Evolutionary conservation across 1,140 invertebrate species (phyloP).

Genomic region (Drosophila varians): DNA sequence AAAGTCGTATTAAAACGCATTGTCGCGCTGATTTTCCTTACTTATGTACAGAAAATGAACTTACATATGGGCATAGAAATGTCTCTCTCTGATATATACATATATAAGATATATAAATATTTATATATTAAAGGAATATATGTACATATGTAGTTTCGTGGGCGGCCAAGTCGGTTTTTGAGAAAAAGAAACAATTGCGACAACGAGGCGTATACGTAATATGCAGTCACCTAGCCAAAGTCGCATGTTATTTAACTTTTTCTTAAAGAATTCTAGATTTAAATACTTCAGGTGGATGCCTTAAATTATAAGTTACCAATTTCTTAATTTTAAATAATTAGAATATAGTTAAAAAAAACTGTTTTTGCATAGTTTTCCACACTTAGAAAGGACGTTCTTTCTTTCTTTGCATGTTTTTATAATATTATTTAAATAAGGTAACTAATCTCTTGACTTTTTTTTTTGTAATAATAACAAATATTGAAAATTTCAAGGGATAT

Average conservation of each 20-base stretch:
- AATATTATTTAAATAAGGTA: not conserved
- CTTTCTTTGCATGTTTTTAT: too few species aligned
- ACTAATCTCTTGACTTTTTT: too few species aligned
- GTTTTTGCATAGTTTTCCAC: too few species aligned
- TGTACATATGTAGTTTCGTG: not conserved
- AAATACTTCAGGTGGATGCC: too few species aligned
- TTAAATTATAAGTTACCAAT: too few species aligned
- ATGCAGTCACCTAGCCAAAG: slow-evolving; percentile 5
- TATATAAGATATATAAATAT: not conserved
- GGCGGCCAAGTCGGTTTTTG: slow-evolving; percentile 16
- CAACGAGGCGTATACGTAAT: slow-evolving; percentile 65
- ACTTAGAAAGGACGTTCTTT: too few species aligned
- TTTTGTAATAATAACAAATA: too few species aligned
- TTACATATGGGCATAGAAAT: slow-evolving; percentile 35
- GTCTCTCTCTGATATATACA: not conserved
- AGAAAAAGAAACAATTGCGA: slow-evolving; percentile 45
- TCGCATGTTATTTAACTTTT: slow-evolving; percentile 9
- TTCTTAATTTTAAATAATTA: too few species aligned
- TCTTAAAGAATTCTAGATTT: not conserved
- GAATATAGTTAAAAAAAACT: too few species aligned
- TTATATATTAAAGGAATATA: not conserved
- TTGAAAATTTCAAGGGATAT: too few species aligned
- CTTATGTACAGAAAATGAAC: slow-evolving; percentile 59
- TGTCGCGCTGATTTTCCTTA: slow-evolving; percentile 75
- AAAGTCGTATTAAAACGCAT: slow-evolving; percentile 79